Evolutionary conservation across 2,113 vertebrate species (phyloP), one percentile per base, ranked within the genome.

Genomic region (Atlantisia rogersi): DNA sequence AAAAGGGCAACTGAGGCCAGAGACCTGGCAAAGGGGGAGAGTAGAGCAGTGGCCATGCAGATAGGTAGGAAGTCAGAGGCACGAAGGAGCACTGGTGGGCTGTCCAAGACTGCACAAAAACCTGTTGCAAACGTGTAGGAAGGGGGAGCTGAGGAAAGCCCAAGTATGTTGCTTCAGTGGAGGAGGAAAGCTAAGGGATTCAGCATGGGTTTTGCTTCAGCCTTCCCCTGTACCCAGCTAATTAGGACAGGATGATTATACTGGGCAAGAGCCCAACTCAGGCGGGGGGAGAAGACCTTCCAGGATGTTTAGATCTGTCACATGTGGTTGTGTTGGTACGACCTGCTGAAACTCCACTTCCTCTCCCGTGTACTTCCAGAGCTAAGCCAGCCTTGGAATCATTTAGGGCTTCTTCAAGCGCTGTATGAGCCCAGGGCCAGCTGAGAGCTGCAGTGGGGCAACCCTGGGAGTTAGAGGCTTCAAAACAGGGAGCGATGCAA

Each of bases 41-140:
- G 8, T 0, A 0, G 42, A 69, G 48, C 64, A 37, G 60, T 0
- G 1, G 46, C 35, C 2, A 0, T 0, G 0, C 21, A 71, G n/a
- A 6, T 35, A 4, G 15, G 15, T n/a, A 8, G 13, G 24, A 31
- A 12, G 11, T 0, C 20, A 31, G 48, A 56, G 67, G 35, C 26
- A 11, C 0, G 0, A 69, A 48, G 40, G 37, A 11, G 37, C 31
- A 65, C 25, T 50, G 48, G 12, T 0, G 3, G 7, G 24, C 2
- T 46, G 46, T 16, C 15, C 10, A 1, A 75, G 28, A 24, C 25
- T 50, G 31, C 4, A 11, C 28, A 80, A 56, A 88, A 56, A 1
- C 4, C 20, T 37, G 53, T 10, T 40, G 31, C 37, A 55, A 91
- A 40, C 14, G 29, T 15, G 6, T 2, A 3, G 76, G 40, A 28